Evolutionary conservation across 2,113 vertebrate species (phyloP), one percentile per base, ranked within the genome.

Genomic region (Pteruthius melanotis): DNA sequence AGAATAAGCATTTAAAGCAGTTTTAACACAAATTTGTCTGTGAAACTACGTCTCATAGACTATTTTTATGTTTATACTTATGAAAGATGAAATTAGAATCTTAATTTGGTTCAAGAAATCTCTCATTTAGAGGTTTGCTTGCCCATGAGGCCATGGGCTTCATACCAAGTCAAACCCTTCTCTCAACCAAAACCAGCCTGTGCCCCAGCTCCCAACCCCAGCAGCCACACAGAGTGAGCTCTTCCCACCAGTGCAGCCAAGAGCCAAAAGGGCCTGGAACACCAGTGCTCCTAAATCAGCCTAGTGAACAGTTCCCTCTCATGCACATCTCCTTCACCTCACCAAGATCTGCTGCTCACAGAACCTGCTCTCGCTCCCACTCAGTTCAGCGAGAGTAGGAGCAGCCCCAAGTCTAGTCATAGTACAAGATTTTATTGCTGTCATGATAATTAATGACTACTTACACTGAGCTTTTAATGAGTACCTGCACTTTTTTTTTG

Each of bases 391-490:
- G 53, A 96, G 84, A 95, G 94, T 61, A 65, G 90, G 76, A 78
- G 31, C 87, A 93, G 56, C 72, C 78, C 83, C 10, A 26, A 42
- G 30, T 26, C 68, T 54, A 44, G 19, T 93, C 88, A 88, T 0
- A 74, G 35, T 11, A 47, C 44, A 64, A 68, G 37, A 64, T 64
- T 95, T 83, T 79, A 95, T 57, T 94, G 90, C 88, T 90, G 80
- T 27, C 83, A 75, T 10, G 59, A 52, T 72, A 84, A 85, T 91
- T 85, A 93, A 77, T 35, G 59, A 80, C 59, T 85, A 54, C 83
- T 96, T 92, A 86, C 76, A 78, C 44, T 30, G 60, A 87, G 76
- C 72, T 89, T 68, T 59, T 90, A 93, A 90, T 81, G 39, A 91
- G 10, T 33, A 64, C 57, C 89, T 52, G 78, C 33, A 15, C 39